Evolutionary conservation across 2,113 vertebrate species (phyloP).

Genomic region (Sinocyclocheilus maitianheensis): DNA sequence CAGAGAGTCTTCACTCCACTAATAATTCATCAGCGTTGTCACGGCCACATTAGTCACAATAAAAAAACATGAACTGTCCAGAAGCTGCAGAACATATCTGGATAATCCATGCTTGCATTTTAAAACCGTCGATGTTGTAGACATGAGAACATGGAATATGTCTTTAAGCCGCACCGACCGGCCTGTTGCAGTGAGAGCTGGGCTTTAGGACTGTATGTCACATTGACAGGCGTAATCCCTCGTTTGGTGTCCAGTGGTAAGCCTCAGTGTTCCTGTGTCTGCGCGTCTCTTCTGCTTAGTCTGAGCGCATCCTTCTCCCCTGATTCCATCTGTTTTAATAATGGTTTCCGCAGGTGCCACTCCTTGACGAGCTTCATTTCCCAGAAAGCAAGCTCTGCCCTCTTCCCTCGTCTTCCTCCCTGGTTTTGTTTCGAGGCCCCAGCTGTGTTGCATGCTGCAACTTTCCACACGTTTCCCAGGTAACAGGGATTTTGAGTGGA

Average conservation of each 20-base stretch:
- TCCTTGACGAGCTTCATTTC: conserved; percentile 38
- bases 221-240: conserved; percentile 49
- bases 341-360: conserved; percentile 52
- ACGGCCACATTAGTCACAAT: conserved; percentile 40
- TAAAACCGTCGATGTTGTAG: conserved; percentile 36
- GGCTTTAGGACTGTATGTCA: conserved; percentile 50
- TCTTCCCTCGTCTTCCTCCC: conserved; percentile 27
- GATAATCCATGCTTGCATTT: conserved; percentile 26
- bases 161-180: neutral
- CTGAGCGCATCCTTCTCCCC: conserved; percentile 26
- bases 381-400: conserved; percentile 34
- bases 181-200: conserved; percentile 17
- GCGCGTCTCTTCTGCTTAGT: neutral
- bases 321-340: conserved; percentile 50
- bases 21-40: conserved; percentile 33
- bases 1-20: conserved; percentile 5
- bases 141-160: conserved; percentile 19
- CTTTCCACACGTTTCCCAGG: conserved; percentile 37
- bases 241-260: conserved; percentile 46
- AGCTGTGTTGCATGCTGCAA: conserved; percentile 39
- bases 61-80: conserved; percentile 44
- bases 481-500: conserved; percentile 31
- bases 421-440: conserved; percentile 26
- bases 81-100: conserved; percentile 48
- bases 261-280: conserved; percentile 36